phyloP scores from a whole-genome alignment of 2,113 vertebrate species.

The Phyllostomus hastatus region DNA sequence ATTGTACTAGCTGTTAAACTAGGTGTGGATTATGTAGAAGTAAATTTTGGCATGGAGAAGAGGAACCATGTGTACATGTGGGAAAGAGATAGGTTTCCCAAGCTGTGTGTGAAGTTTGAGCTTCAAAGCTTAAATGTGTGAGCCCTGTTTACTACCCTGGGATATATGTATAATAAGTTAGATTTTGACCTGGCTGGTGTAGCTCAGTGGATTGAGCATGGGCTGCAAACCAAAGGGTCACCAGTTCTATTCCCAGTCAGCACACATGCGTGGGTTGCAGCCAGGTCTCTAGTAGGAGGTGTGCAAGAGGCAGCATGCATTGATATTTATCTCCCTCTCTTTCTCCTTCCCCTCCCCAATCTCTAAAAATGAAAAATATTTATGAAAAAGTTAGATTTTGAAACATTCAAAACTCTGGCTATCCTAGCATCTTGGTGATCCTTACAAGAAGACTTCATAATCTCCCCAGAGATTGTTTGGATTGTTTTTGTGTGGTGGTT shows the following conservation, averaged over 20 bases:
- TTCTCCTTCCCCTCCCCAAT: too few relatives aligned
- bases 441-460: background rate
- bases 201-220: too few relatives aligned
- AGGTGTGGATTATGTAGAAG: conserved; percentile 13
- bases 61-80: background rate
- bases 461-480: background rate
- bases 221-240: too few relatives aligned
- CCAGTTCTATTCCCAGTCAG: too few relatives aligned
- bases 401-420: background rate
- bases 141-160: background rate
- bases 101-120: conserved; percentile 16
- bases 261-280: too few relatives aligned
- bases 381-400: background rate
- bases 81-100: background rate
- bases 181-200: background rate
- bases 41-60: background rate
- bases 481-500: background rate
- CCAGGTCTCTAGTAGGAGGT: too few relatives aligned
- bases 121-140: background rate
- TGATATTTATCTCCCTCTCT: too few relatives aligned
- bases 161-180: background rate
- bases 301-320: too few relatives aligned
- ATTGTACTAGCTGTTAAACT: background rate
- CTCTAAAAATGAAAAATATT: too few relatives aligned
- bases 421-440: background rate